Conservation (phyloP, 2,797 vertebrate genomes). For the Dallia pectoralis region DNA sequence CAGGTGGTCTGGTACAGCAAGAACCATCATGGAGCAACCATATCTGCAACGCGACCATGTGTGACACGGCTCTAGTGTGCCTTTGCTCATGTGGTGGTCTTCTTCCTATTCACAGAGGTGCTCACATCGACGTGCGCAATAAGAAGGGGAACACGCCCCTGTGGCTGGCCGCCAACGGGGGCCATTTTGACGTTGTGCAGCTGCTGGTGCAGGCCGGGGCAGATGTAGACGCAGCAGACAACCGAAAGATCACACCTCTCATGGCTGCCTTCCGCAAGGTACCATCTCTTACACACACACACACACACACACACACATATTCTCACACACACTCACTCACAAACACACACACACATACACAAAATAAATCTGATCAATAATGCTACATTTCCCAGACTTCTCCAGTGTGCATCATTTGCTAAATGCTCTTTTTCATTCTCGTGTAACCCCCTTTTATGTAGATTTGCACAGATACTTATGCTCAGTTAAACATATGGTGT, state of each 20-base stretch:
- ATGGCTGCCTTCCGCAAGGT: conserved; percentile 90
- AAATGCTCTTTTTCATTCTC: background rate
- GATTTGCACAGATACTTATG: background rate
- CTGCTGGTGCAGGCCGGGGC: conserved; percentile 84
- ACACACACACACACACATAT: background rate
- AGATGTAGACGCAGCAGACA: conserved; percentile 87
- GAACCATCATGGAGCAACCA: too few relatives aligned
- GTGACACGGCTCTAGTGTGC: background rate
- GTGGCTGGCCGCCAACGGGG: conserved; percentile 85
- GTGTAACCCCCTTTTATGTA: background rate
- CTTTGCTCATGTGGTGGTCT: background rate
- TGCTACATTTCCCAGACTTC: too few relatives aligned
- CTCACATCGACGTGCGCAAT: conserved; percentile 87
- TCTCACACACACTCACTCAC: too few relatives aligned
- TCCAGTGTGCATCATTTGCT: too few relatives aligned
- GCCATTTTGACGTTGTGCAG: conserved; percentile 87
- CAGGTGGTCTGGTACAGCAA: too few relatives aligned
- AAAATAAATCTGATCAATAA: too few relatives aligned
- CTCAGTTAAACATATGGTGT: background rate
- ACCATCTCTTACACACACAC: too few relatives aligned
- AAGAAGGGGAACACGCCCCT: conserved; percentile 89
- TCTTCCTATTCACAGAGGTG: conserved; percentile 66
- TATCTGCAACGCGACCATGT: background rate
- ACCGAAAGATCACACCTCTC: conserved; percentile 86
- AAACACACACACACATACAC: background rate